Base-by-base conservation (phyloP, 1,140 invertebrate species). In the Eriocheir sinensis region DNA sequence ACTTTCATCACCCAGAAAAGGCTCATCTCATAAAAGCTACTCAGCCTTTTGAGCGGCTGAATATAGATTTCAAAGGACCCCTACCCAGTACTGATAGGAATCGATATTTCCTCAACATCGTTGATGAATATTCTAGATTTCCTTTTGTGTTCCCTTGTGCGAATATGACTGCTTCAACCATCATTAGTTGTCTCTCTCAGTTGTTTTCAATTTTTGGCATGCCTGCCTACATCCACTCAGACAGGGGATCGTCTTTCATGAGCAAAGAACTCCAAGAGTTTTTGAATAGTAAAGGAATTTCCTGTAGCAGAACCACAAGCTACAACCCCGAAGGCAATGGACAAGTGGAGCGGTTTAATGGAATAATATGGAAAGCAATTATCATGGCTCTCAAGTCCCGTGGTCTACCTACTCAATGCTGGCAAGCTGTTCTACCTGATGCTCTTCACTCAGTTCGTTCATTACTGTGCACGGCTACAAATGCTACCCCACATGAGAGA, bases 161-260 rank as follows among this genome's bases (percentile, higher is more conserved):
- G 9, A 79, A 72, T 36, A 91, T 91, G 89, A 91, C 89, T 8
- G 48, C 89, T 41, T 60, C 89, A 72, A 79, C 48, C 9, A 41
- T 60, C 34, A 72, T 91, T 21, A 32, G 30, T 72, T 91, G 89
- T 72, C 89, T 72, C 30, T 91, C 48, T 3, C 34, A 72, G 12
- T 30, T 91, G 36, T 96, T 95, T 94, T 96, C 41, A 27, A 48
- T 96, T 44, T 96, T 96, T 94, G 95, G 96, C 12, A 95, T 92
- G n/a, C 94, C 94, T 30, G 40, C 95, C 34, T 96, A 89, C 86
- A 96, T 96, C n/a, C 95, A 96, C 95, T 96, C 95, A 60, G 95
- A 96, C 89, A 72, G 94, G 90, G 95, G 93, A 40, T 6, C 96
- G 32, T 88, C 91, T 34, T 96, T 95, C 81, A 93, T 96, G 94